A percentile compares a stretch with the other conserved stretches of the same genome.
These are phyloP conservation scores for Smittia aterrima DNA, from an alignment of 2,888 invertebrate species.

Conservation along the genomic window DNA sequence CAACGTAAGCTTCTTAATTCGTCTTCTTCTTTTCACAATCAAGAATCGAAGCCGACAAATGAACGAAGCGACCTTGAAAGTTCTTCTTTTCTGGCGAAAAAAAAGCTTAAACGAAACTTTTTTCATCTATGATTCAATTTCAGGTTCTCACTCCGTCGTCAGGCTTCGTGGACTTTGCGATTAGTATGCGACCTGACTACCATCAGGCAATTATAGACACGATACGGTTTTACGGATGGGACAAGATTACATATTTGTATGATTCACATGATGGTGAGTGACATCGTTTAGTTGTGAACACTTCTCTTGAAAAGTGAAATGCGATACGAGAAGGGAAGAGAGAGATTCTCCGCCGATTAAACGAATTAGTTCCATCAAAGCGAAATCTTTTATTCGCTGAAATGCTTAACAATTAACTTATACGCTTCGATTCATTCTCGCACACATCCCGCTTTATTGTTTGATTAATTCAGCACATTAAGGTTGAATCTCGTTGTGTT, in stretches of 20 bases:
- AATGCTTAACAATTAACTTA: slow-evolving; percentile 36
- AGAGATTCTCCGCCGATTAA: not conserved
- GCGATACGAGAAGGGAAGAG: not conserved
- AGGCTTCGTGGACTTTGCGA: slow-evolving; percentile 84
- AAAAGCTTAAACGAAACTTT: slow-evolving; percentile 21
- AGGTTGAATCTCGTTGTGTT: not conserved
- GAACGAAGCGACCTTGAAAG: not conserved
- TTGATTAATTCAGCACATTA: slow-evolving; percentile 31
- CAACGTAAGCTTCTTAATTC: not conserved
- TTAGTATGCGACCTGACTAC: slow-evolving; percentile 93
- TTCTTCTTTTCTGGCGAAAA: not conserved
- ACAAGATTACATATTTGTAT: slow-evolving; percentile 73
- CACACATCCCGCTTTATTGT: slow-evolving; percentile 26
- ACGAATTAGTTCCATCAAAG: slow-evolving; percentile 12
- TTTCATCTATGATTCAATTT: slow-evolving; percentile 43
- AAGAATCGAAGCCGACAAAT: not conserved
- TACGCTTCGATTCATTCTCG: not conserved
- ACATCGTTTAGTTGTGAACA: slow-evolving; percentile 13
- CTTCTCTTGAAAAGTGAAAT: no score
- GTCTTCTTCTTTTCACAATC: not conserved
- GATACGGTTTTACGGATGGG: slow-evolving; percentile 85
- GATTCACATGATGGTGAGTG: slow-evolving; percentile 74
- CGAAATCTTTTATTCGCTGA: slow-evolving; percentile 9
- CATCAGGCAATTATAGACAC: slow-evolving; percentile 94
- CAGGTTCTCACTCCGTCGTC: slow-evolving; percentile 84